Evolutionary conservation across 1,140 invertebrate species (phyloP).

Genomic region (Varroa destructor): DNA sequence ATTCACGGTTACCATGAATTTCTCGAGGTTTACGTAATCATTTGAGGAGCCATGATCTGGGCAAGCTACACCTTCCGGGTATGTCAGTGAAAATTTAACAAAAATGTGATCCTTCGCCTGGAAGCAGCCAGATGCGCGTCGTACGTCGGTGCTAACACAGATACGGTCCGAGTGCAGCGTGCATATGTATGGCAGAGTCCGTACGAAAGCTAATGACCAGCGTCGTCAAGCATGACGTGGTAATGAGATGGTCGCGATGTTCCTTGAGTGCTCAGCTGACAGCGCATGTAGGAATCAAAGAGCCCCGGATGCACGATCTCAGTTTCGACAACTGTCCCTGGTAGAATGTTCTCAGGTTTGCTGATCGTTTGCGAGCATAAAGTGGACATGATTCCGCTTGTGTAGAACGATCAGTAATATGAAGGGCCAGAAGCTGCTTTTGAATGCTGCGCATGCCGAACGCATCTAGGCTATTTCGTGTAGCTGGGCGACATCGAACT

Average conservation of each 20-base stretch:
- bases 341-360: not conserved
- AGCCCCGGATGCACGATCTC: constrained; percentile 64
- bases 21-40: too few relatives aligned
- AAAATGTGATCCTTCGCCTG: constrained; percentile 43
- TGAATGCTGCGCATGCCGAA: constrained; percentile 48
- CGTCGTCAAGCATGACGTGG: constrained; percentile 67
- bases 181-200: constrained; percentile 76
- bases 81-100: too few relatives aligned
- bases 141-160: constrained; percentile 82
- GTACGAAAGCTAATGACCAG: constrained; percentile 59
- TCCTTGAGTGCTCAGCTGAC: constrained; percentile 56
- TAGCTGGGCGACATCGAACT: constrained; percentile 52
- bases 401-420: constrained; percentile 76
- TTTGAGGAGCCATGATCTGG: too few relatives aligned
- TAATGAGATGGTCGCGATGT: constrained; percentile 77
- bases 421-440: constrained; percentile 47
- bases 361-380: constrained; percentile 6
- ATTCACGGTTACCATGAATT: too few relatives aligned
- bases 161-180: constrained; percentile 69
- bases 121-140: constrained; percentile 80
- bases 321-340: constrained; percentile 65
- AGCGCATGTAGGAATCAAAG: constrained; percentile 71
- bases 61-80: too few relatives aligned
- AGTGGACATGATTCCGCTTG: constrained; percentile 70
- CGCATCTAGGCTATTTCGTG: constrained; percentile 54